A percentile compares a stretch with the other conserved stretches of the same genome.
Conservation (phyloP, 2,113 vertebrate species). For the Penelope pileata region DNA sequence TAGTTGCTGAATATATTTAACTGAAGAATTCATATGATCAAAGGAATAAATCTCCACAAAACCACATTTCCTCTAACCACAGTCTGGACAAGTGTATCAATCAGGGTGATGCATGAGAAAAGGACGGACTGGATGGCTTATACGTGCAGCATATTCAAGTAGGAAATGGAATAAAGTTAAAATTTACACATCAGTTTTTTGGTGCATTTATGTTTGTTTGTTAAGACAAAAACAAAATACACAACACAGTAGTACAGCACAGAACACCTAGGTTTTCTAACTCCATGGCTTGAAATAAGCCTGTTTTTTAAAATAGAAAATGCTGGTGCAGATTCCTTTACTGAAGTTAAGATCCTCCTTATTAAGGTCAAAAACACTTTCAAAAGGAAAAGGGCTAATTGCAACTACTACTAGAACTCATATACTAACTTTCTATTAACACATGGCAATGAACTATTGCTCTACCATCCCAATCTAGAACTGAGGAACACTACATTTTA, state of each 20-base stretch:
- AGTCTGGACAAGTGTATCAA: not conserved
- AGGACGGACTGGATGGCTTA: not conserved
- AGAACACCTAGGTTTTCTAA: not conserved
- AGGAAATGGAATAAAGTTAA: not conserved
- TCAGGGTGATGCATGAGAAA: not conserved
- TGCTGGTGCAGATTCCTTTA: not conserved
- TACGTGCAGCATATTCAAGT: not conserved
- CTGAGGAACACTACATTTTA: not conserved
- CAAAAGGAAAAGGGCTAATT: not conserved
- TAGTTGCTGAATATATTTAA: not conserved
- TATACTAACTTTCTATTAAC: not conserved
- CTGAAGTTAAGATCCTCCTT: not conserved
- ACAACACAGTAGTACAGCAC: not conserved
- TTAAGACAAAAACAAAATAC: not conserved
- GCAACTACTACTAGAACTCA: not conserved
- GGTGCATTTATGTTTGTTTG: not conserved
- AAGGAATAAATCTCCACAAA: not conserved
- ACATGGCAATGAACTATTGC: not conserved
- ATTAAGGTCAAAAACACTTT: not conserved
- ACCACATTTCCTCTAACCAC: not conserved
- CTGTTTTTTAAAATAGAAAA: not conserved
- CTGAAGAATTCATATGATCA: not conserved
- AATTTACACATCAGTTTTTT: not conserved
- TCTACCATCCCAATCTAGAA: not conserved
- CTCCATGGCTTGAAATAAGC: not conserved